Conservation (phyloP, 2,113 vertebrate genomes). For the Coptodon bakossiorum region DNA sequence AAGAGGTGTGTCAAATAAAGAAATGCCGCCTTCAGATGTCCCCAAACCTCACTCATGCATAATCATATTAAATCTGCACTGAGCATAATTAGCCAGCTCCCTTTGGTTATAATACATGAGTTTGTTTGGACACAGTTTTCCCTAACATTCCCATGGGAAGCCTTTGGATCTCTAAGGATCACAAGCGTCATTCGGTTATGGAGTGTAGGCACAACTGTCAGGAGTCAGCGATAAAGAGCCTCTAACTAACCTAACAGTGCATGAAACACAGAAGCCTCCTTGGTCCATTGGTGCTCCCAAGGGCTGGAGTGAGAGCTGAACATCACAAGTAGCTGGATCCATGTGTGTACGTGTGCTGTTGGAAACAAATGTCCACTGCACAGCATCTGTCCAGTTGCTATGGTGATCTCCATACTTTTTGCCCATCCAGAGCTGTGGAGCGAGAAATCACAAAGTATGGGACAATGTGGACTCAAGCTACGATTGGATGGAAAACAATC, state of each 20-base stretch:
- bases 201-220: slow-evolving; percentile 21
- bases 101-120: slow-evolving; percentile 8
- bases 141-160: slow-evolving; percentile 4
- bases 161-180: slow-evolving; percentile 15
- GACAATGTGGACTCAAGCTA: slow-evolving; percentile 40
- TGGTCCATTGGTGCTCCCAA: slow-evolving; percentile 47
- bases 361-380: background rate
- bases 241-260: slow-evolving; percentile 53
- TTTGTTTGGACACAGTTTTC: background rate
- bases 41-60: background rate
- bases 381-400: slow-evolving; percentile 48
- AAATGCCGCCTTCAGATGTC: background rate
- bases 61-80: background rate
- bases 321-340: slow-evolving; percentile 8
- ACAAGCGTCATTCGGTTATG: slow-evolving; percentile 14
- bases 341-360: background rate
- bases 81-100: background rate
- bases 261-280: slow-evolving; percentile 57
- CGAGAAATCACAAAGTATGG: slow-evolving; percentile 28
- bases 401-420: slow-evolving; percentile 4
- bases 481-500: slow-evolving; percentile 28
- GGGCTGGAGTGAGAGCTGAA: slow-evolving; percentile 31
- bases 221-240: slow-evolving; percentile 37
- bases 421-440: slow-evolving; percentile 19
- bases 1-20: slow-evolving; percentile 17